Percentiles rank a stretch among this genome's conserved stretches.
Conservation (phyloP, 2,797 vertebrate genomes). For the Muscicapa striata region DNA sequence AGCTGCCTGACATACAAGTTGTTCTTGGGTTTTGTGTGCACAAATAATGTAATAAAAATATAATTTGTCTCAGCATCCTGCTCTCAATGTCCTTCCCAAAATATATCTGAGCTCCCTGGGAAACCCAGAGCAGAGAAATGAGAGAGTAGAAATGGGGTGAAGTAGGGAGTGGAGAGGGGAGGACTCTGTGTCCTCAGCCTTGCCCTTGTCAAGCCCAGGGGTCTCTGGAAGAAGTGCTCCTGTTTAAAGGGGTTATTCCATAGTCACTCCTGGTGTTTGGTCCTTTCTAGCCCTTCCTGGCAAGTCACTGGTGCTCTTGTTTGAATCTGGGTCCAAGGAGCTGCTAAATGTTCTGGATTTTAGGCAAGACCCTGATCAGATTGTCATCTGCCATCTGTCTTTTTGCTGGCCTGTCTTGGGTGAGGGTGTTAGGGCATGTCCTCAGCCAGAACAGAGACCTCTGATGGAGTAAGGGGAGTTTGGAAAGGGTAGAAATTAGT, state of each 20-base stretch:
- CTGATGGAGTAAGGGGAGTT: neutral
- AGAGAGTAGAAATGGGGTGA: neutral
- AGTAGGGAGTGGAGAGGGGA: neutral
- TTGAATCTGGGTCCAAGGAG: rapidly evolving
- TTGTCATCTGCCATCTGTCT: neutral
- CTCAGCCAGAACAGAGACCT: neutral
- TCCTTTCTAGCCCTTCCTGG: neutral
- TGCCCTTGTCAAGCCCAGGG: neutral
- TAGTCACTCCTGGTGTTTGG: neutral
- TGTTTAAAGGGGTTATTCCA: neutral
- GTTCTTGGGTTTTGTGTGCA: neutral
- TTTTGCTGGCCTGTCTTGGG: rapidly evolving
- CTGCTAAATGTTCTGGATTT: neutral
- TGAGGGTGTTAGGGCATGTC: too few relatives aligned
- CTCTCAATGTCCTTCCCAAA: neutral
- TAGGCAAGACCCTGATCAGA: neutral
- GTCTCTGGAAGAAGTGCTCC: neutral
- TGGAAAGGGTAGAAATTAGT: neutral
- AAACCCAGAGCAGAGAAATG: neutral
- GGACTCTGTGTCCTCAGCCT: rapidly evolving
- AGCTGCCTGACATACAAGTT: neutral
- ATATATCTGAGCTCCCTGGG: neutral
- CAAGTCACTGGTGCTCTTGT: neutral
- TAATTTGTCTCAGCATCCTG: neutral
- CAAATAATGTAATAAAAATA: neutral